Percentiles rank a stretch among this genome's conserved stretches.
These are phyloP conservation scores for Potorous gilbertii DNA, from an alignment of 2,797 vertebrate genomes.

Conservation along the genomic window DNA sequence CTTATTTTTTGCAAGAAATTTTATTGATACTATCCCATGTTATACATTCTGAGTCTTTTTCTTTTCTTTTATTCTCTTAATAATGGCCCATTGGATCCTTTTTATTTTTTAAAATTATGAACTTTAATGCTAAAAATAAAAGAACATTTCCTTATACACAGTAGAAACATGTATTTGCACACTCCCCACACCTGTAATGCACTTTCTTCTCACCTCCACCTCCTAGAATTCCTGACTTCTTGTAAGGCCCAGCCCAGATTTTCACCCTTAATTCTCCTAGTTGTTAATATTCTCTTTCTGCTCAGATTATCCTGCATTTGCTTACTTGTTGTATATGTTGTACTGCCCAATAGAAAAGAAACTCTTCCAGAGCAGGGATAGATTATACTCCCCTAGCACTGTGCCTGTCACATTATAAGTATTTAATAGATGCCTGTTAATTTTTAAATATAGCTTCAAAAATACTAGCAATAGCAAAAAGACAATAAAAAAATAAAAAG, in stretches of 20 bases:
- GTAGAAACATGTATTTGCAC: neutral
- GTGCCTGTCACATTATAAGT: neutral
- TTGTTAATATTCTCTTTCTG: neutral
- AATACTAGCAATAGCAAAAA: neutral
- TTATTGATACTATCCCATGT: neutral
- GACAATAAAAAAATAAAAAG: neutral
- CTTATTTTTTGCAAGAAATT: neutral
- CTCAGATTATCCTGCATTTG: neutral
- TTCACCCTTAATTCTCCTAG: neutral
- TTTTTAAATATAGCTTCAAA: neutral
- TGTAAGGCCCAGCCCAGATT: neutral
- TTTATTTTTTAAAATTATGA: neutral
- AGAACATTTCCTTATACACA: neutral
- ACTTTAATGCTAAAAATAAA: neutral
- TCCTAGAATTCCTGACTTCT: neutral
- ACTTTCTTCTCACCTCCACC: neutral
- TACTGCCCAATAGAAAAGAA: neutral
- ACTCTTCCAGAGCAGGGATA: neutral
- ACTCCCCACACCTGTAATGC: neutral
- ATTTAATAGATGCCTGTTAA: neutral
- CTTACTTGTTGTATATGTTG: neutral
- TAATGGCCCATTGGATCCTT: neutral
- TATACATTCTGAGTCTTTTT: neutral
- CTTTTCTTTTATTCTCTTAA: neutral
- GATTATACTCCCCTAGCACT: neutral